A percentile compares a stretch with the other conserved stretches of the same genome.
Conservation (phyloP, 1,140 invertebrate genomes). For the Neuroterus valhalla region DNA sequence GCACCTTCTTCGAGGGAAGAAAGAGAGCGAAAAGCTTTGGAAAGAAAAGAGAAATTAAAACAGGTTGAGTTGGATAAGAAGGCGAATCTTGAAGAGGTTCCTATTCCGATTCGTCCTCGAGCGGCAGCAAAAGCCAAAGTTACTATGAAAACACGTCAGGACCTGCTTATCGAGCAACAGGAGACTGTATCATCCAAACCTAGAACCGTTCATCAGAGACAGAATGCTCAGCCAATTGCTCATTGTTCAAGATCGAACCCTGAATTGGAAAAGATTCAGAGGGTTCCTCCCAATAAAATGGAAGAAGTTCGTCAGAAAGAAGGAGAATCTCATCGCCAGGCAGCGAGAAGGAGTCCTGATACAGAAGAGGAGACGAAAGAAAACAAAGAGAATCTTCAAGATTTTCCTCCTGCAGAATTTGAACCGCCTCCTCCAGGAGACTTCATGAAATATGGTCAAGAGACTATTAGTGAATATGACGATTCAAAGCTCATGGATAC, state of each 20-base stretch:
- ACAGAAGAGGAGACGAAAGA: neutral
- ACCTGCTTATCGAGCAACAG: neutral
- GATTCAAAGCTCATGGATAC: neutral
- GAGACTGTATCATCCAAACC: neutral
- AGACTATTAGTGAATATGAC: neutral
- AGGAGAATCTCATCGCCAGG: neutral
- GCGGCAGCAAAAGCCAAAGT: neutral
- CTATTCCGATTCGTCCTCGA: neutral
- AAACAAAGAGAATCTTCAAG: neutral
- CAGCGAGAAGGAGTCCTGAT: neutral
- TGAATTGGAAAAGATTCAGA: neutral
- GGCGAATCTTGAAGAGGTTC: neutral
- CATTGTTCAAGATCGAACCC: neutral
- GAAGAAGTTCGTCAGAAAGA: neutral
- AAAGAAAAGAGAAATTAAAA: constrained; percentile 15
- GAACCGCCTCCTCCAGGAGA: neutral
- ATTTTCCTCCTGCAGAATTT: neutral
- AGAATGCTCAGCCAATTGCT: neutral
- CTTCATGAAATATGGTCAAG: too few relatives aligned
- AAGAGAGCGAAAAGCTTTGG: neutral
- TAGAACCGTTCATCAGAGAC: neutral
- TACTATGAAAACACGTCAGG: constrained; percentile 3
- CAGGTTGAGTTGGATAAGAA: neutral
- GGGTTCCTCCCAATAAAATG: neutral
- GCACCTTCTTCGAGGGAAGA: neutral